Evolutionary conservation across 2,888 invertebrate species (phyloP), one percentile per base, ranked within the genome.

Genomic region (Unio delphinus): DNA sequence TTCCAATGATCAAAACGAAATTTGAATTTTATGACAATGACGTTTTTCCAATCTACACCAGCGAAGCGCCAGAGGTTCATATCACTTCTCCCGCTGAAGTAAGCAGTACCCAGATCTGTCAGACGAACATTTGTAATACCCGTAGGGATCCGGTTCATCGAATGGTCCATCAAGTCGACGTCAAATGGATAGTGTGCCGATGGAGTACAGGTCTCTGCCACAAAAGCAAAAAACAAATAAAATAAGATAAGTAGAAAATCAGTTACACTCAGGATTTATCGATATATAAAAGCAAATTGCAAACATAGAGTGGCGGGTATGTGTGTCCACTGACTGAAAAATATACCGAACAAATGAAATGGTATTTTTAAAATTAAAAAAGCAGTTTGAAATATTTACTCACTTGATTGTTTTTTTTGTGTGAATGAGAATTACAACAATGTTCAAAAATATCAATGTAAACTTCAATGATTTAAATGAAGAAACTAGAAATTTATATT

Each of bases 111-210:
- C 6, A 78, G 67, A 28, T 76, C 71, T 8, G 80, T 83, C 59
- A 79, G 65, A 57, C 62, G 57, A 8, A 86, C 82, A 15, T 78
- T 75, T 6, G 76, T 72, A 8, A 75, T 68, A 18, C 78, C 79
- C 17, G 78, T 77, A 26, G 77, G 76, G 20, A 80, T 78, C 20
- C 68, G 68, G 55, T 76, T 70, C n/a, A 67, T 61, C 8, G 84
- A 83, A 57, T 78, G 71, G 68, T 86, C 84, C 55, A 74, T 64
- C 55, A 84, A 73, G 61, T 78, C 80, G 18, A 75, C 70, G 64
- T 84, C 80, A 60, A 84, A 86, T 11, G 77, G 74, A 68, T 81
- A 80, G 69, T 78, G 79, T 15, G 81, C 79, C 0, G 79, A 73
- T 15, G 82, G 77, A 18, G 76, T 72, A 66, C 84, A 84, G 30